Evolutionary conservation across 2,797 vertebrate species (phyloP), one percentile per base, ranked within the genome.

Genomic region (Chrosomus eos): DNA sequence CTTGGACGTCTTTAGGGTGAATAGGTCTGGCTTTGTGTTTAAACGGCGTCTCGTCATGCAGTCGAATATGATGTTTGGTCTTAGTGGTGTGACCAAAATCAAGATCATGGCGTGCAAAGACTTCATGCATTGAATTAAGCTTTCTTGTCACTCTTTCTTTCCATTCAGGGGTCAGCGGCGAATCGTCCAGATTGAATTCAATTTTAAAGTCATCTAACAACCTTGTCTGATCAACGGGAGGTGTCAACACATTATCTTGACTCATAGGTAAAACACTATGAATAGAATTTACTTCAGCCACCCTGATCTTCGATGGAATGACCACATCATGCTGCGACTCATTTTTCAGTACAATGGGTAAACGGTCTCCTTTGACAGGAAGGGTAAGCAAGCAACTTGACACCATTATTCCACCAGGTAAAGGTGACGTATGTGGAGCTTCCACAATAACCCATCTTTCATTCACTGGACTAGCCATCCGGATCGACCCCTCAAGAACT

Each of bases 381-480:
- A 72, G 70, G 3, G 68, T 60, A 19, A 73, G 26, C 45, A 82
- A 72, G 10, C 80, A 72, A 70, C 31, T 71, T 48, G 51, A 51
- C 33, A 81, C 33, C 40, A 81, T n/a, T 33, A 81, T 64, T 26
- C 70, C 70, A 11, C 70, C 48, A n/a, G 31, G 45, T 45, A 67
- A 66, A 31, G 48, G 40, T n/a, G 67, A 71, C 3, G 38, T 28
- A 2, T 36, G 55, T 26, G 81, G 81, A 2, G 58, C 13, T 62
- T 74, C 51, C n/a, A 83, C 70, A 62, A 74, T 40, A 74, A 60
- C 71, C 38, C 70, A 83, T 82, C 26, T 62, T 16, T n/a, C 38
- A 74, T 7, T 73, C 4, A 58, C 11, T 28, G 68, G 31, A 19
- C 10, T 60, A 31, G 51, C 13, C n/a, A 51, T 71, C 5, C 21